phyloP scores from a whole-genome alignment of 2,797 vertebrate species.

The Chromis chromis region DNA sequence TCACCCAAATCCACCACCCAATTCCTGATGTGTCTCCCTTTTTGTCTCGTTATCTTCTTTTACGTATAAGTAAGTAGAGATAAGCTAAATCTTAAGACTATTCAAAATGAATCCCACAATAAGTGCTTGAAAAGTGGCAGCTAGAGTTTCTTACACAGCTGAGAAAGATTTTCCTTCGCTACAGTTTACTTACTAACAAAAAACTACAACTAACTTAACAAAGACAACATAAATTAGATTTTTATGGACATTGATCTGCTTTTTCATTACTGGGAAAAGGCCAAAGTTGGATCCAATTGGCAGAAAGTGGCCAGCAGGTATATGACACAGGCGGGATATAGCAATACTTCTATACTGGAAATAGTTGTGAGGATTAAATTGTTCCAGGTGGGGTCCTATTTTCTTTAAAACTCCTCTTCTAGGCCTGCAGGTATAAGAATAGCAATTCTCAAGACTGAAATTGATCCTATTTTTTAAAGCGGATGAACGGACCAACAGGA shows the following conservation, averaged over 20 bases:
- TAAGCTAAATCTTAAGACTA: conserved; percentile 30
- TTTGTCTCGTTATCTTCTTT: conserved; percentile 54
- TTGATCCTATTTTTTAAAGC: conserved; percentile 67
- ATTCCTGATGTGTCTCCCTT: conserved; percentile 51
- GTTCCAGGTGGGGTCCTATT: conserved; percentile 78
- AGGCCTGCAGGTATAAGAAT: conserved; percentile 76
- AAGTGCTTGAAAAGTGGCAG: conserved; percentile 37
- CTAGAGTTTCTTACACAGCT: conserved; percentile 18
- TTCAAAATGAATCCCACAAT: conserved; percentile 53
- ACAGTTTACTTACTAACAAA: conserved; percentile 25
- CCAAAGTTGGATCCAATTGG: conserved; percentile 33
- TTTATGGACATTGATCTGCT: conserved; percentile 26
- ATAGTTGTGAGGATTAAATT: conserved; percentile 71
- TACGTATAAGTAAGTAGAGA: conserved; percentile 39
- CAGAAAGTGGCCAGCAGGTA: conserved; percentile 35
- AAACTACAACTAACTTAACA: conserved; percentile 14
- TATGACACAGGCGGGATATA: conserved; percentile 27
- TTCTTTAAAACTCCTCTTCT: conserved; percentile 72
- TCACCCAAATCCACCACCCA: conserved; percentile 64
- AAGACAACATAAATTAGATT: conserved; percentile 14
- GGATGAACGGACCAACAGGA: conserved; percentile 51
- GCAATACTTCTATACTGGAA: conserved; percentile 51
- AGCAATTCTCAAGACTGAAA: conserved; percentile 68
- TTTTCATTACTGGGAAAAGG: conserved; percentile 27
- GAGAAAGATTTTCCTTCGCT: conserved; percentile 26